Percentiles rank a stretch among this genome's conserved stretches.
Evolutionary conservation across 2,113 vertebrate genomes (phyloP).

Genomic region (Sinocyclocheilus rhinocerous): DNA sequence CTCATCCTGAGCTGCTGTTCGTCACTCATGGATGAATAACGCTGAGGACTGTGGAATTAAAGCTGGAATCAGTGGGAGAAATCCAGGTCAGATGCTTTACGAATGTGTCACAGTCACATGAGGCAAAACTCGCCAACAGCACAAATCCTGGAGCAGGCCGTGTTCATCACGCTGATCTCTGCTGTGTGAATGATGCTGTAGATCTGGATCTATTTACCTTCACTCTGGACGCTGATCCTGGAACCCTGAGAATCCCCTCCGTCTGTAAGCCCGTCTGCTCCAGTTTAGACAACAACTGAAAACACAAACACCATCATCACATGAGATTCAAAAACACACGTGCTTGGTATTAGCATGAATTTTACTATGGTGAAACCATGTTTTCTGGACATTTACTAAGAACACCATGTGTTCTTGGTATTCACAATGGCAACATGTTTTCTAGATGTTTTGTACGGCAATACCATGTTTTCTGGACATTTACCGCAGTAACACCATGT

Average conservation of each 20-base stretch:
- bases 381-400: too few relatives aligned
- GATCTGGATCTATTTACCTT: constrained; percentile 78
- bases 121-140: background rate
- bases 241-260: constrained; percentile 92
- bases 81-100: background rate
- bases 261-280: constrained; percentile 91
- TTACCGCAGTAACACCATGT: too few relatives aligned
- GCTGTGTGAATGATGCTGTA: too few relatives aligned
- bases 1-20: background rate
- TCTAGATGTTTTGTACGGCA: too few relatives aligned
- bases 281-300: constrained; percentile 78
- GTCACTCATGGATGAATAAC: background rate
- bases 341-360: too few relatives aligned
- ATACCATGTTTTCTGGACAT: too few relatives aligned
- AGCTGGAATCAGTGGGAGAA: constrained; percentile 4
- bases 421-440: too few relatives aligned
- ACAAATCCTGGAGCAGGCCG: background rate
- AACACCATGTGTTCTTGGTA: too few relatives aligned
- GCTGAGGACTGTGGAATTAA: background rate
- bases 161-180: background rate
- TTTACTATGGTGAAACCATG: too few relatives aligned
- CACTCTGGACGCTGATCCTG: constrained; percentile 91
- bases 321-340: too few relatives aligned
- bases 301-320: too few relatives aligned
- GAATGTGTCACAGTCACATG: background rate